phyloP scores from a whole-genome alignment of 2,888 invertebrate genomes.

The Gasteruption jaculator region DNA sequence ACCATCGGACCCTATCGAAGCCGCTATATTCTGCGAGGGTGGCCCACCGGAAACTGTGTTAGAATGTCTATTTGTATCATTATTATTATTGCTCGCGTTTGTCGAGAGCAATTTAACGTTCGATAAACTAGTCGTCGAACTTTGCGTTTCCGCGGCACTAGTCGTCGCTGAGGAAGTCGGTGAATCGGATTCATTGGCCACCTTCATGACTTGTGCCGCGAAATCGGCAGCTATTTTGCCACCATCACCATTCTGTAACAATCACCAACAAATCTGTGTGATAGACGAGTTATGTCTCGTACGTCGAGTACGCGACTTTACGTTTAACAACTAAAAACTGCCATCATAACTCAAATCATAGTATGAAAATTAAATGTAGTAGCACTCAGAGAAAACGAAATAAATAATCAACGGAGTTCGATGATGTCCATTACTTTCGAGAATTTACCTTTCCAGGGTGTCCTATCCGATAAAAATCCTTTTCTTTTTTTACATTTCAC shows the following conservation, averaged over 20 bases:
- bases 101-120: constrained; percentile 31
- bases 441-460: too few species aligned
- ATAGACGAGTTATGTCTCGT: constrained; percentile 38
- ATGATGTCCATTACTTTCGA: too few species aligned
- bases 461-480: too few species aligned
- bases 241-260: constrained; percentile 42
- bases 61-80: constrained; percentile 32
- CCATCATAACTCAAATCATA: constrained; percentile 36
- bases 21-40: constrained; percentile 25
- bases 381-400: constrained; percentile 19
- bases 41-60: constrained; percentile 27
- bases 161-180: constrained; percentile 25
- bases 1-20: too few species aligned
- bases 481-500: too few species aligned
- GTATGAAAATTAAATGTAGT: constrained; percentile 27
- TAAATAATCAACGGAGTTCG: constrained; percentile 19
- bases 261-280: constrained; percentile 43
- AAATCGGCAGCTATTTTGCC: constrained; percentile 47
- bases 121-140: constrained; percentile 26
- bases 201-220: constrained; percentile 46
- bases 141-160: constrained; percentile 29
- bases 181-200: constrained; percentile 26
- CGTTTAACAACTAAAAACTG: constrained; percentile 40
- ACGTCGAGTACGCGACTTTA: constrained; percentile 42
- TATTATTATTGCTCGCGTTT: constrained; percentile 30